Conservation (phyloP, 30 jellyfish, hydroid and myxozoan genomes). For the Aurelia sp. region DNA sequence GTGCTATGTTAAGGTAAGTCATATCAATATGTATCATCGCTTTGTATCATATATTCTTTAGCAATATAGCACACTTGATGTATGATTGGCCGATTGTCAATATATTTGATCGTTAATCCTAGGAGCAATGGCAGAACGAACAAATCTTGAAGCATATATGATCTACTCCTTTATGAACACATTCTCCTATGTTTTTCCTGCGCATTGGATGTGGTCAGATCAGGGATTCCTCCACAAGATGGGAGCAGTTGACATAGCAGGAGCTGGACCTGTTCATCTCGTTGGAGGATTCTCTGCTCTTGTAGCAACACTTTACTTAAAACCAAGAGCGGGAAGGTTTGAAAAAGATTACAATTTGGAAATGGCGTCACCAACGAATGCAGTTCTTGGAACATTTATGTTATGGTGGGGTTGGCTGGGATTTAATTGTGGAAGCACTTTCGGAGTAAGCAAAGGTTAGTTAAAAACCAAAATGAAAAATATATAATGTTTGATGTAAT, state of each 20-base stretch:
- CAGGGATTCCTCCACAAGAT: slow-evolving; percentile 64
- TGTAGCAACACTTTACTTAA: slow-evolving; percentile 74
- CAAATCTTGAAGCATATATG: slow-evolving; percentile 79
- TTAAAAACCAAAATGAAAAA: too few species aligned
- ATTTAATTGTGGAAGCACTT: slow-evolving; percentile 88
- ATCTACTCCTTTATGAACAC: slow-evolving; percentile 74
- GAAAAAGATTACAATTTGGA: neutral
- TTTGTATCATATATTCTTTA: too few species aligned
- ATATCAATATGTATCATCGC: too few species aligned
- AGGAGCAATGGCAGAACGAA: slow-evolving; percentile 96
- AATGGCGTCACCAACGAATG: slow-evolving; percentile 85
- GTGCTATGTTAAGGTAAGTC: too few species aligned
- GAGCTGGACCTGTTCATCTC: slow-evolving; percentile 89
- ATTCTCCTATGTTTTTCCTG: slow-evolving; percentile 77
- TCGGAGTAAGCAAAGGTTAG: slow-evolving; percentile 86
- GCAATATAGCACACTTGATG: too few species aligned
- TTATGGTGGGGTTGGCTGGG: slow-evolving; percentile 99
- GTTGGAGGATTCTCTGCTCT: slow-evolving; percentile 87
- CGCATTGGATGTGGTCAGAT: slow-evolving; percentile 90
- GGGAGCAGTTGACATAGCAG: slow-evolving; percentile 92
- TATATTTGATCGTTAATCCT: too few species aligned
- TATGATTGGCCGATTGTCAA: too few species aligned
- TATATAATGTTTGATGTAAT: neutral
- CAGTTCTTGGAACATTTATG: slow-evolving; percentile 86
- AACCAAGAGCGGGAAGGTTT: slow-evolving; percentile 76